These are phyloP conservation scores for Glaucopsyche alexis DNA, from an alignment of 2,888 invertebrate species.

Conservation along the genomic window DNA sequence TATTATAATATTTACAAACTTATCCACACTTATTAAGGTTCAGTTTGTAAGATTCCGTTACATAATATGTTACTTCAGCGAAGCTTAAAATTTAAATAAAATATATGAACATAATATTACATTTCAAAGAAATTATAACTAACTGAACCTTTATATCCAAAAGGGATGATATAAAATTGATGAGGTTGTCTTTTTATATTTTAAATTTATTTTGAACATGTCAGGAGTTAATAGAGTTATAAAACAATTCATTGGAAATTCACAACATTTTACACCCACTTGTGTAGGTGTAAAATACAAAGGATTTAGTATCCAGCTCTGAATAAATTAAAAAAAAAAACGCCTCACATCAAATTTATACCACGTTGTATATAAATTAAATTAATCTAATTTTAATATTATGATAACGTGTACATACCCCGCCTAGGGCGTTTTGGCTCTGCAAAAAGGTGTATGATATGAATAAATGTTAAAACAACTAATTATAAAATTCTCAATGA, in stretches of 20 bases:
- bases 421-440: slow-evolving; percentile 54
- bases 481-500: neutral
- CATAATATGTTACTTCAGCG: neutral
- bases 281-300: too few relatives aligned
- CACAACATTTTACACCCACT: too few relatives aligned
- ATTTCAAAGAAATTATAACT: neutral
- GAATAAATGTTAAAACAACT: neutral
- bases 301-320: too few relatives aligned
- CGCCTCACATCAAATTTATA: slow-evolving; percentile 2
- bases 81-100: neutral
- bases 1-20: neutral
- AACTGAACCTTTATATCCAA: neutral
- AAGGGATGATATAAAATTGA: neutral
- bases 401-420: slow-evolving; percentile 53
- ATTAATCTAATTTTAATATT: neutral
- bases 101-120: neutral
- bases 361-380: neutral
- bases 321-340: too few relatives aligned
- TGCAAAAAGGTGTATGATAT: slow-evolving; percentile 51
- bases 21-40: neutral
- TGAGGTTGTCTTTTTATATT: neutral
- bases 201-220: too few relatives aligned
- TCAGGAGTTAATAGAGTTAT: too few relatives aligned
- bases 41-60: neutral
- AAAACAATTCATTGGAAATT: too few relatives aligned